These are phyloP conservation scores for Caenorhabditis imperialis DNA, from an alignment of 2,888 invertebrate species.

Conservation along the genomic window DNA sequence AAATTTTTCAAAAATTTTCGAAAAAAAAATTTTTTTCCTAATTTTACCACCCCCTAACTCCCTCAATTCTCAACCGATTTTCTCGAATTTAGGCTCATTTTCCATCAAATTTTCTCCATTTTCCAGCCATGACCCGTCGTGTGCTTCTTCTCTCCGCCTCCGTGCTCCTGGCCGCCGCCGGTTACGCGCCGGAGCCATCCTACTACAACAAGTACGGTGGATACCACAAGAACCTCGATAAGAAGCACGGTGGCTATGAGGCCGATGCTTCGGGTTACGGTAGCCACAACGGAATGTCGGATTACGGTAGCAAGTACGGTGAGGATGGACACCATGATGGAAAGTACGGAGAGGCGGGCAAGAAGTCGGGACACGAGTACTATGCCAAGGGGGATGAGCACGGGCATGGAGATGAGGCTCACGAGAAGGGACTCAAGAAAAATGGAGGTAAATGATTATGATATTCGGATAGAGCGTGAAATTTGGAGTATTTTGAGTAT, in stretches of 20 bases:
- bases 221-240: constrained; percentile 40
- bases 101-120: no score
- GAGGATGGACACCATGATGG: constrained; percentile 49
- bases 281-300: constrained; percentile 40
- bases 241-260: constrained; percentile 50
- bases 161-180: constrained; percentile 35
- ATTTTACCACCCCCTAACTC: no score
- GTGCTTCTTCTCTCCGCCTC: constrained; percentile 43
- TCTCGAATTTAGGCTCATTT: no score
- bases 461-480: not conserved
- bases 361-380: constrained; percentile 38
- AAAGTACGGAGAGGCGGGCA: constrained; percentile 54
- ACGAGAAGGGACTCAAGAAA: constrained; percentile 57
- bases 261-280: constrained; percentile 52
- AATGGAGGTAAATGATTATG: constrained; percentile 28
- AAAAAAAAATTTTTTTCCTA: no score
- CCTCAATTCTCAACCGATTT: no score
- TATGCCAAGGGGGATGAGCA: constrained; percentile 57
- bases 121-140: constrained; percentile 49
- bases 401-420: constrained; percentile 52
- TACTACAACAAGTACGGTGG: constrained; percentile 53
- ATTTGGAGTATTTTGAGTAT: not conserved
- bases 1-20: no score
- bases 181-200: constrained; percentile 39
- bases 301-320: constrained; percentile 43